Percentiles rank a stretch among this genome's conserved stretches.
Conservation (phyloP, 2,797 vertebrate species). For the Poeciliopsis turneri region DNA sequence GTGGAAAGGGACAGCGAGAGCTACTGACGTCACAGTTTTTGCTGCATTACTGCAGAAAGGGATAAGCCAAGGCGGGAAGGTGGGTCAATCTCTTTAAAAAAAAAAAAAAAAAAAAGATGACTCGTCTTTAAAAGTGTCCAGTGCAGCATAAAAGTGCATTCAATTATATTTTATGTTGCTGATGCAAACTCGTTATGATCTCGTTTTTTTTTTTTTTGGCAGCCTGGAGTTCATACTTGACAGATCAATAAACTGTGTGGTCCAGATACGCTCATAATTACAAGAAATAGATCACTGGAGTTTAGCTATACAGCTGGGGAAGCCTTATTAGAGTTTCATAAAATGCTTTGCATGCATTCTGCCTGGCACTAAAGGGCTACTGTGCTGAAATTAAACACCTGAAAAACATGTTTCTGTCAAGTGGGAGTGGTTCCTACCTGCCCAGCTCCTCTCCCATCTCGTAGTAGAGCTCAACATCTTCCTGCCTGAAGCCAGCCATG, state of each 20-base stretch:
- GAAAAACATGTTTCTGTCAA: neutral
- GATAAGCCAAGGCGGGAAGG: conserved; percentile 46
- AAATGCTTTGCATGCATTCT: neutral
- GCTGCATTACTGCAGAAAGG: conserved; percentile 74
- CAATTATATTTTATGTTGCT: conserved; percentile 11
- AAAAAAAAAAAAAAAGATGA: conserved; percentile 25
- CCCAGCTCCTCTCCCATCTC: conserved; percentile 97
- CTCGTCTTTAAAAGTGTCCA: conserved; percentile 27
- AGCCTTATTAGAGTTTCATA: neutral
- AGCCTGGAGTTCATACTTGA: neutral
- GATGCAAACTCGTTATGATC: conserved; percentile 4
- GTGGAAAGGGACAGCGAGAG: conserved; percentile 61
- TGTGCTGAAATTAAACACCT: neutral
- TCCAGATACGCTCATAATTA: neutral
- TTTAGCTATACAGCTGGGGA: neutral
- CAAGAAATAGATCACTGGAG: neutral
- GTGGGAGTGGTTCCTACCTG: conserved; percentile 79
- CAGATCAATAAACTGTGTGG: neutral
- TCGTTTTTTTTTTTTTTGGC: neutral
- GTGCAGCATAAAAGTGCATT: conserved; percentile 13
- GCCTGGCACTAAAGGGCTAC: neutral
- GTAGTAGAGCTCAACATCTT: conserved; percentile 90
- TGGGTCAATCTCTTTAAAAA: conserved; percentile 23
- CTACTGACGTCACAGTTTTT: conserved; percentile 75
- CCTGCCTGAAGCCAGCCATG: conserved; percentile 94